phyloP scores from a whole-genome alignment of 1,140 invertebrate species.

The Heliconius congener region DNA sequence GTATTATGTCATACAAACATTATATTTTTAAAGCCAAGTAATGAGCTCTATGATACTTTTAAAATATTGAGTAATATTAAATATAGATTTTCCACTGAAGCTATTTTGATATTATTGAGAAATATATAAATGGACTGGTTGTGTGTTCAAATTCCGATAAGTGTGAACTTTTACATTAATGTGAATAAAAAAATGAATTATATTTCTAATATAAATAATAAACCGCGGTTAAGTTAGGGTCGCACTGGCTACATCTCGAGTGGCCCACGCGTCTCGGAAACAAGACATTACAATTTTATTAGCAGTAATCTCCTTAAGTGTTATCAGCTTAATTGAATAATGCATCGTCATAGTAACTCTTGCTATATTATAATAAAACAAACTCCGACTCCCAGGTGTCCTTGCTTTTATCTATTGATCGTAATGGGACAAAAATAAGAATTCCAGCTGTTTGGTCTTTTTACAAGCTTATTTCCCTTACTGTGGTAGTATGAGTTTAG shows the following conservation, averaged over 20 bases:
- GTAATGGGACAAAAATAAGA: neutral
- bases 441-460: neutral
- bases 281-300: slow-evolving; percentile 79
- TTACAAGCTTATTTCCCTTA: neutral
- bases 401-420: neutral
- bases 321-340: slow-evolving; percentile 80
- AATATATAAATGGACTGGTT: no score
- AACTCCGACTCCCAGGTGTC: slow-evolving; percentile 7
- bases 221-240: slow-evolving; percentile 18
- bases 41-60: no score
- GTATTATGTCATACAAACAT: no score
- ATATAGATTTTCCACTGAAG: no score
- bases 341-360: slow-evolving; percentile 63
- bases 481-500: no score
- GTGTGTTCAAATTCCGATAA: no score
- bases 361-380: slow-evolving; percentile 50
- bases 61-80: no score
- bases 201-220: neutral
- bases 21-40: no score
- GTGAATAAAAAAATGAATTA: neutral
- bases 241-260: slow-evolving; percentile 31
- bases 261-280: slow-evolving; percentile 76
- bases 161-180: no score
- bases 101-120: no score
- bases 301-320: slow-evolving; percentile 76